A percentile compares a stretch with the other conserved stretches of the same genome.
Evolutionary conservation across 2,797 vertebrate genomes (phyloP).

Genomic region (Danio jaintianensis): DNA sequence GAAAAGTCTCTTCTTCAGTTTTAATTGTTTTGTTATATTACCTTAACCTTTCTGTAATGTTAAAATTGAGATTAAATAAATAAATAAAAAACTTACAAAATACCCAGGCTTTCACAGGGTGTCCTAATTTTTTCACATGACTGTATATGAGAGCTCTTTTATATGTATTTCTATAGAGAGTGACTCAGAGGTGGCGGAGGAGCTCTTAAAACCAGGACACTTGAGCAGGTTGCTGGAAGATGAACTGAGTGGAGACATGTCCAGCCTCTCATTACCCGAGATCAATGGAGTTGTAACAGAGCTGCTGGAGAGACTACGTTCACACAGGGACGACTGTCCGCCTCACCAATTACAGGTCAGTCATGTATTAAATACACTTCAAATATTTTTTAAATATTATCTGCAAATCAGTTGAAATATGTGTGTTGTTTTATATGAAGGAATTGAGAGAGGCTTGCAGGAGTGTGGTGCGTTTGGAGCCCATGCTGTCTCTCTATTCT

Average conservation of each 20-base stretch:
- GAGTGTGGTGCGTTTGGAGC: constrained; percentile 84
- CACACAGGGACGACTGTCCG: constrained; percentile 79
- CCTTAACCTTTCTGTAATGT: too few species aligned
- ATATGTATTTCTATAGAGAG: constrained; percentile 59
- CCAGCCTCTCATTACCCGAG: constrained; percentile 81
- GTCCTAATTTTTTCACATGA: too few species aligned
- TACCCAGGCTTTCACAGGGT: too few species aligned
- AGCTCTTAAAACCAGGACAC: constrained; percentile 85
- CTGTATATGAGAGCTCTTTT: neutral
- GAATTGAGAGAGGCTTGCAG: constrained; percentile 83
- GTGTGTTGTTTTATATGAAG: constrained; percentile 69
- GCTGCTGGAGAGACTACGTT: constrained; percentile 82
- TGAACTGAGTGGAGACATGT: constrained; percentile 83
- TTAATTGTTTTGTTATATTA: too few species aligned
- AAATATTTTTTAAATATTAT: too few species aligned
- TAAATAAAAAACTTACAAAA: too few species aligned
- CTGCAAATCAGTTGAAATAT: neutral
- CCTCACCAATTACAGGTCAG: constrained; percentile 83
- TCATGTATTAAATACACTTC: neutral
- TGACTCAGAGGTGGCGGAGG: constrained; percentile 67
- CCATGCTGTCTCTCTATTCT: constrained; percentile 87
- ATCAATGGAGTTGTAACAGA: constrained; percentile 75
- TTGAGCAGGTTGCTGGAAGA: constrained; percentile 88
- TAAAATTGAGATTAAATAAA: too few species aligned
- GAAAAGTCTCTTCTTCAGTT: too few species aligned